Evolutionary conservation across 2,888 invertebrate genomes (phyloP).

Genomic region (Pyrrhosoma nymphula): DNA sequence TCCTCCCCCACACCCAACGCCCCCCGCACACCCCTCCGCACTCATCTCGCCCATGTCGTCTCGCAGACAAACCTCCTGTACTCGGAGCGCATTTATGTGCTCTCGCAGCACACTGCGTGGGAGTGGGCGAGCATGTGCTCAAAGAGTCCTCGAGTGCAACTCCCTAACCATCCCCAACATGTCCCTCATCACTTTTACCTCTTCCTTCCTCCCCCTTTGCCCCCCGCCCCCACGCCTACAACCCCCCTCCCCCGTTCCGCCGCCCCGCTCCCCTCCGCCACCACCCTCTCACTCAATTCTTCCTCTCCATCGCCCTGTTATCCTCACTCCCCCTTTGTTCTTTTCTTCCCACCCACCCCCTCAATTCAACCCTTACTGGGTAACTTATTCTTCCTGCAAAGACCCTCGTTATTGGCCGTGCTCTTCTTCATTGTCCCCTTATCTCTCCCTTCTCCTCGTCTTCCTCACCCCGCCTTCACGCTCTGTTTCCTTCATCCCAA

Average conservation of each 20-base stretch:
- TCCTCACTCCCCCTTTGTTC: background rate
- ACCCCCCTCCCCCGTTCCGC: background rate
- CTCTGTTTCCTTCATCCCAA: background rate
- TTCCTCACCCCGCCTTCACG: background rate
- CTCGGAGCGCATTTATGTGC: slow-evolving; percentile 29
- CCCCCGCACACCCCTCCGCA: background rate
- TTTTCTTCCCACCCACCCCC: background rate
- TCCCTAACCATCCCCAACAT: slow-evolving; percentile 65
- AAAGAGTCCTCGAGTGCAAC: slow-evolving; percentile 45
- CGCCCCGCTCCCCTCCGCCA: background rate
- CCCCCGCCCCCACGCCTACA: background rate
- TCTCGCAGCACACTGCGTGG: background rate
- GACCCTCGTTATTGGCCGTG: background rate
- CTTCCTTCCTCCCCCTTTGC: background rate
- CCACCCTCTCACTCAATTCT: background rate
- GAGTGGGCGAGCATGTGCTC: slow-evolving; percentile 40
- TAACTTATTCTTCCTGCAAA: background rate
- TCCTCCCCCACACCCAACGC: background rate
- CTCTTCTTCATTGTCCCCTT: background rate
- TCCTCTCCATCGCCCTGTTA: background rate
- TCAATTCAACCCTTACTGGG: background rate
- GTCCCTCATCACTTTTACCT: slow-evolving; percentile 55
- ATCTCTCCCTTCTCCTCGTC: background rate
- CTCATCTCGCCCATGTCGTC: background rate
- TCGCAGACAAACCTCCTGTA: background rate